phyloP scores from a whole-genome alignment of 2,113 vertebrate species.

The Rattus norvegicus region GRCr8 NC_086021.1:167978501-167979000 shows the following conservation, averaged over 20 bases:
- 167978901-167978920: background rate
- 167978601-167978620: background rate
- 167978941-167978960: background rate
- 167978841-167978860: background rate
- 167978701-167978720: background rate
- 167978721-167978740: background rate
- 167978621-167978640: background rate
- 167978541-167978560: background rate
- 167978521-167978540: background rate
- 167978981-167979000: background rate
- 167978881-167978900: background rate
- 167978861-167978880: background rate
- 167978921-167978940: background rate
- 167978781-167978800: background rate
- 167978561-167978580: background rate
- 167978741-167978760: background rate
- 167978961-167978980: background rate
- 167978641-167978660: background rate
- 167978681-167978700: constrained; percentile 28
- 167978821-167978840: background rate
- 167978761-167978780: background rate
- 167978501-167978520: background rate
- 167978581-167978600: background rate
- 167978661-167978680: background rate
- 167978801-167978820: background rate